A percentile compares a stretch with the other conserved stretches of the same genome.
Evolutionary conservation across 2,113 vertebrate genomes (phyloP).

Genomic region (Strix aluco): DNA sequence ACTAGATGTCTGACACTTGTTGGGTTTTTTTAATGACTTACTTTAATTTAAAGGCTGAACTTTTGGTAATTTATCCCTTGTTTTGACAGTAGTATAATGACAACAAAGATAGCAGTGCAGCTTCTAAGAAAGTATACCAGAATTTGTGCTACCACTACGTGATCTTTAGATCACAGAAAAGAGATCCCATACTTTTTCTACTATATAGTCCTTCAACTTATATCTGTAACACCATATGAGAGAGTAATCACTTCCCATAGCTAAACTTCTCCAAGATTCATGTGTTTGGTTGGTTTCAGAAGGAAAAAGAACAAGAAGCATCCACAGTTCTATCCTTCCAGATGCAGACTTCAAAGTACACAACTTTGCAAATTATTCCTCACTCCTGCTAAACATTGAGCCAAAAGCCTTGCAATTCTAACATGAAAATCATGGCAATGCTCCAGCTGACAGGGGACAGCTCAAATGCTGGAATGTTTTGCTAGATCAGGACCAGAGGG

Average conservation of each 20-base stretch:
- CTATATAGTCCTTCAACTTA: not conserved
- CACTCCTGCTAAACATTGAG: not conserved
- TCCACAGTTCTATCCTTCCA: not conserved
- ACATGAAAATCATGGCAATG: not conserved
- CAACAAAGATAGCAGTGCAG: not conserved
- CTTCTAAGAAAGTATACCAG: not conserved
- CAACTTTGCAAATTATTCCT: not conserved
- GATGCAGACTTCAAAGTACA: not conserved
- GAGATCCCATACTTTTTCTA: not conserved
- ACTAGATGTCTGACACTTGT: not conserved
- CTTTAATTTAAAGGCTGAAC: not conserved
- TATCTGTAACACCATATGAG: not conserved
- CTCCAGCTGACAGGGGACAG: not conserved
- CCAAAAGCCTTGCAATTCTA: not conserved
- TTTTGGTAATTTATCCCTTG: not conserved
- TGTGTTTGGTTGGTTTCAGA: not conserved
- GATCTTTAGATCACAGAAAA: not conserved
- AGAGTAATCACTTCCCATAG: not conserved
- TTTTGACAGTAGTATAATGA: not conserved
- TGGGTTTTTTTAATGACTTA: not conserved
- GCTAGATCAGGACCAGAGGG: not conserved
- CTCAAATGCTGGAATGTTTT: not conserved
- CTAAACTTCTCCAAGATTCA: not conserved
- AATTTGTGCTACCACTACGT: not conserved
- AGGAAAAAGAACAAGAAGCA: not conserved